A percentile compares a stretch with the other conserved stretches of the same genome.
Evolutionary conservation across 2,888 invertebrate genomes (phyloP).

Genomic region (Nasonovia ribisnigri): DNA sequence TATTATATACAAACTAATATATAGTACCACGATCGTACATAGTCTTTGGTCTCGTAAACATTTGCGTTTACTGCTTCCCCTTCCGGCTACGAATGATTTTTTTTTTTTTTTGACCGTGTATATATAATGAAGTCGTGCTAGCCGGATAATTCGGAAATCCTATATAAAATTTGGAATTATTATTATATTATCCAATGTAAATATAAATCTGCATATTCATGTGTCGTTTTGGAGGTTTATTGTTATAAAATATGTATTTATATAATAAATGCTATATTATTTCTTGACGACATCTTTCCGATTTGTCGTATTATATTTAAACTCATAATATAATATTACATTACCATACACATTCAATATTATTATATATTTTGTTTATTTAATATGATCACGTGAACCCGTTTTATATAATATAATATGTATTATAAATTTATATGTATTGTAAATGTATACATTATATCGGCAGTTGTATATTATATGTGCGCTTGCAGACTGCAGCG

Average conservation of each 20-base stretch:
- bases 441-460: neutral
- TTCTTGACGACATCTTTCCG: neutral
- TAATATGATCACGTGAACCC: neutral
- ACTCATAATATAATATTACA: neutral
- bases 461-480: neutral
- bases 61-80: slow-evolving; percentile 34
- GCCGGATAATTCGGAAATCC: slow-evolving; percentile 37
- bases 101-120: slow-evolving; percentile 2
- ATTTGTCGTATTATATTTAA: neutral
- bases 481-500: neutral
- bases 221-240: neutral
- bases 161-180: slow-evolving; percentile 37
- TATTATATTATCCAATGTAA: neutral
- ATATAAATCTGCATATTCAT: neutral
- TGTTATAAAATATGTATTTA: slow-evolving; percentile 6
- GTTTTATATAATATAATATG: neutral
- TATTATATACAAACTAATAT: neutral
- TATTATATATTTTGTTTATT: too few species aligned
- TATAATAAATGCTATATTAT: neutral
- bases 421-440: too few species aligned
- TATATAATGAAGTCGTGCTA: slow-evolving; percentile 5
- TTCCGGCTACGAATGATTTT: slow-evolving; percentile 11
- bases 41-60: slow-evolving; percentile 48
- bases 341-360: too few species aligned
- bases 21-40: slow-evolving; percentile 1